Conservation (phyloP, 2,797 vertebrate genomes). For the Coreius guichenoti region DNA sequence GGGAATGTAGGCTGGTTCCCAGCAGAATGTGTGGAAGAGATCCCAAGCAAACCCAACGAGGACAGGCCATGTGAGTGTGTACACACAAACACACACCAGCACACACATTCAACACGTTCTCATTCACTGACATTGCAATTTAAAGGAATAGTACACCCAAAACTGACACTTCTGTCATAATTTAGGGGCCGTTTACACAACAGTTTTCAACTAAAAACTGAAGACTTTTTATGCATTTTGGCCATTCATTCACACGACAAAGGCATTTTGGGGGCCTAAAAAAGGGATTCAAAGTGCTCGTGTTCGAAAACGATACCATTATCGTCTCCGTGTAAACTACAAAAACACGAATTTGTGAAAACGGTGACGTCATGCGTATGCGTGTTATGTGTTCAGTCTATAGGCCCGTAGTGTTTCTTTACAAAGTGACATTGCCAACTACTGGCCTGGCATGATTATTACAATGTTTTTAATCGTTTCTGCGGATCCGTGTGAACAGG, state of each 20-base stretch:
- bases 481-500: neutral
- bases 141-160: neutral
- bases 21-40: slow-evolving; percentile 88
- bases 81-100: slow-evolving; percentile 13
- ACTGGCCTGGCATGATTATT: neutral
- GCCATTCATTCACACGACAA: no score
- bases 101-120: slow-evolving; percentile 4
- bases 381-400: neutral
- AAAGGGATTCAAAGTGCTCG: neutral
- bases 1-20: slow-evolving; percentile 89
- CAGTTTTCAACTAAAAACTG: no score
- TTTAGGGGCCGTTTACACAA: no score
- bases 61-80: slow-evolving; percentile 82
- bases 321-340: neutral
- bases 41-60: slow-evolving; percentile 81
- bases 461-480: neutral
- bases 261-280: neutral
- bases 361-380: neutral
- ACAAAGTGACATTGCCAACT: neutral
- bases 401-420: neutral
- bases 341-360: neutral
- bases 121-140: neutral
- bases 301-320: no score
- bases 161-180: neutral
- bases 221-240: no score